A percentile compares a stretch with the other conserved stretches of the same genome.
phyloP scores from a whole-genome alignment of 2,888 invertebrate species.

The Galerucella pusilla region DNA sequence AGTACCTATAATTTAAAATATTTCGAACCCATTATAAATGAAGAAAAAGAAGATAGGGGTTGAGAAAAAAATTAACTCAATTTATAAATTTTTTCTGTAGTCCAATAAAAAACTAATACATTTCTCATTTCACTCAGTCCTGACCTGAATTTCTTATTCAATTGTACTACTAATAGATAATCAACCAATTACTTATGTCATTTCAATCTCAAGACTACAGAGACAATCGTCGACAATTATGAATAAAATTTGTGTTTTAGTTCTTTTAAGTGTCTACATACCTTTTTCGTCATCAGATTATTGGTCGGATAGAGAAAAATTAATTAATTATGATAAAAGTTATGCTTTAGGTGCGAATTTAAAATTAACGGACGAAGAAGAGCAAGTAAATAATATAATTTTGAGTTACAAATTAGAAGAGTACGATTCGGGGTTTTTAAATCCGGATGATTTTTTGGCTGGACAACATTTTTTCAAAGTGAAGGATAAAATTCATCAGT shows the following conservation, averaged over 20 bases:
- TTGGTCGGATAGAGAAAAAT: slow-evolving; percentile 47
- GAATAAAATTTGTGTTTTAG: neutral
- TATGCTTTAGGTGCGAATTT: slow-evolving; percentile 48
- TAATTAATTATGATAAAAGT: slow-evolving; percentile 45
- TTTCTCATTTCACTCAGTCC: neutral
- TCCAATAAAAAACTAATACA: neutral
- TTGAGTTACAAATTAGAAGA: slow-evolving; percentile 57
- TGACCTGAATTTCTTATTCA: slow-evolving; percentile 1
- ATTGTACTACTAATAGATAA: slow-evolving; percentile 3
- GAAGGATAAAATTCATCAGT: slow-evolving; percentile 69
- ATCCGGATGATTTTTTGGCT: slow-evolving; percentile 68
- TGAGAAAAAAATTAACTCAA: too few species aligned
- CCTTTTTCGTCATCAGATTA: slow-evolving; percentile 40
- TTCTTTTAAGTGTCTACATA: neutral
- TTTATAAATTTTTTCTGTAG: too few species aligned
- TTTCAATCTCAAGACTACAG: neutral
- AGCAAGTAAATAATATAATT: slow-evolving; percentile 55
- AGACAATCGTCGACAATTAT: neutral
- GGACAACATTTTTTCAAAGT: slow-evolving; percentile 75
- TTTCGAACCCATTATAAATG: too few species aligned
- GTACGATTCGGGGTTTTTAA: slow-evolving; percentile 53
- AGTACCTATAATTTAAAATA: too few species aligned
- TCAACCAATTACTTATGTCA: neutral
- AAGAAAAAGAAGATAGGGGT: too few species aligned
- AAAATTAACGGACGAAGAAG: slow-evolving; percentile 60